These are phyloP conservation scores for Sebastes nivosus DNA, from an alignment of 2,797 vertebrate genomes.

Conservation along the genomic window DNA sequence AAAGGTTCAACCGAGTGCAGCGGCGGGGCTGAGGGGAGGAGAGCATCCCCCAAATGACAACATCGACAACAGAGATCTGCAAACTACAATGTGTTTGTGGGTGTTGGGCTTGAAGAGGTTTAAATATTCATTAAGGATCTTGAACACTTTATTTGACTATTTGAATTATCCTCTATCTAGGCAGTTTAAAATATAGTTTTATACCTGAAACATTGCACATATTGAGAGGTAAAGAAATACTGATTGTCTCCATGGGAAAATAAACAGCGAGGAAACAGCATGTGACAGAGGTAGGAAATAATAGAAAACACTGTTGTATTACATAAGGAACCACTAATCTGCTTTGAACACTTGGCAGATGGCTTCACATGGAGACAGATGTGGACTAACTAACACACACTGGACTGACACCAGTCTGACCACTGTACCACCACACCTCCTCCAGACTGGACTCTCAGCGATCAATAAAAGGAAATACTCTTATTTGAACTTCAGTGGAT, in stretches of 20 bases:
- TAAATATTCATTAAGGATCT: constrained; percentile 7
- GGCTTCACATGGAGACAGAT: constrained; percentile 33
- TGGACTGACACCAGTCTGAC: not conserved
- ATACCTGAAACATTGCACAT: not conserved
- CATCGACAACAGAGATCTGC: not conserved
- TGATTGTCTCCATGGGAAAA: not conserved
- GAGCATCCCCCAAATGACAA: not conserved
- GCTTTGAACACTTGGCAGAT: constrained; percentile 36
- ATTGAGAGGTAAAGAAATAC: not conserved
- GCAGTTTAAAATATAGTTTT: not conserved
- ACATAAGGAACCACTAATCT: constrained; percentile 34
- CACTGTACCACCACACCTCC: too few species aligned
- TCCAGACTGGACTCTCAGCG: too few species aligned
- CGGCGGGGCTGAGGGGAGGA: not conserved
- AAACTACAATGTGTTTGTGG: not conserved
- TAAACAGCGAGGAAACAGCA: not conserved
- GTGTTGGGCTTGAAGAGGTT: not conserved
- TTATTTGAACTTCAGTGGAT: too few species aligned
- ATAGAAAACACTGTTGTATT: not conserved
- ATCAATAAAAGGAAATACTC: too few species aligned
- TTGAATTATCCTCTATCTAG: not conserved
- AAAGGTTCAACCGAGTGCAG: constrained; percentile 1
- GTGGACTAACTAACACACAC: constrained; percentile 8
- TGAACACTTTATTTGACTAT: not conserved
- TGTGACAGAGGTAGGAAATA: not conserved